Base-by-base conservation (phyloP, 1,140 invertebrate species). In the Drosophila takahashii region DNA sequence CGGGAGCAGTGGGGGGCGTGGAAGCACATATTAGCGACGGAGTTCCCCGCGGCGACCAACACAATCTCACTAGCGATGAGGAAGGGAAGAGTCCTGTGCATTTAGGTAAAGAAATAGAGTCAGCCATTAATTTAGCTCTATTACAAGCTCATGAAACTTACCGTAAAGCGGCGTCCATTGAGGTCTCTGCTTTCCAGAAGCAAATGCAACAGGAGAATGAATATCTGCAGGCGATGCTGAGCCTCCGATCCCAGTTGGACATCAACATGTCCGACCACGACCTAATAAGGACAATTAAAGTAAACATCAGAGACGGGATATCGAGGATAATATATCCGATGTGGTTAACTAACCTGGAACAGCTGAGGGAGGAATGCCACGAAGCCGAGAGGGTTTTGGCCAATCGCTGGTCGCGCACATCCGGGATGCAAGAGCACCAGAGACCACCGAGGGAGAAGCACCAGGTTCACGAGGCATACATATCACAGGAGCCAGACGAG, bases 311-410 rank as follows among this genome's bases (percentile, higher is more conserved):
- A 39, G n/a, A 39, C 6, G n/a, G n/a, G 13, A 39, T 15, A n/a
- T 39, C 37, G 13, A 39, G 37, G 37, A 39, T 39, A 15, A 39
- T 39, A 39, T 39, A 39, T 39, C 37, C 37, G 37, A 39, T 39
- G 37, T 39, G 37, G 37, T 5, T 39, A 39, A 39, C 37, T 15
- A 39, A 39, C 37, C n/a, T 39, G 37, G n/a, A 39, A 6, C 37
- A 39, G 7, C 37, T 39, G n/a, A 15, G 37, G 37, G 4, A 39
- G 37, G 37, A 39, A 39, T 39, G 37, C 7, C n/a, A 39, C n/a
- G 37, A 39, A 15, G 13, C 37, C 7, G 37, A 39, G 37, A 15
- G 37, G 37, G 37, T 39, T 7, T 39, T 39, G 37, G 37, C 37
- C 13, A 39, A 39, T 7, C 13, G 37, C n/a, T 39, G 37, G 37